phyloP scores from a whole-genome alignment of 2,888 invertebrate genomes.

The Galeopsomyia nigrocyanea region DNA sequence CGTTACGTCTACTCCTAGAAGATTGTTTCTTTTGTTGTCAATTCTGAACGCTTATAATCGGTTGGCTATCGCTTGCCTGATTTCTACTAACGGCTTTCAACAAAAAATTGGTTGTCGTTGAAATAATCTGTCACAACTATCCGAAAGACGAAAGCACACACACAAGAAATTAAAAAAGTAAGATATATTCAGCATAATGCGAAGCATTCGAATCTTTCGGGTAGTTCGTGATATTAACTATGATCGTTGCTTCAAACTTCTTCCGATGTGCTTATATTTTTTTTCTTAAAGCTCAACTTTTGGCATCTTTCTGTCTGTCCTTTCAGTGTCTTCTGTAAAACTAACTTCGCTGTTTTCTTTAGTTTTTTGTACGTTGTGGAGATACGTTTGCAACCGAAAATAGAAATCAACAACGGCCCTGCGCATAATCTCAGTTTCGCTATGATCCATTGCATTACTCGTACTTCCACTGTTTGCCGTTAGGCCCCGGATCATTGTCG shows the following conservation, averaged over 20 bases:
- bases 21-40: conserved; percentile 1
- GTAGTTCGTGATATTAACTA: background rate
- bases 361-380: background rate
- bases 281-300: too few species aligned
- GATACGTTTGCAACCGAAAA: background rate
- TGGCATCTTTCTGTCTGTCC: too few species aligned
- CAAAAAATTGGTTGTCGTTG: too few species aligned
- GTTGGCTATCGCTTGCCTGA: background rate
- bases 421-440: conserved; percentile 17
- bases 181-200: too few species aligned
- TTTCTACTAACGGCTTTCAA: too few species aligned
- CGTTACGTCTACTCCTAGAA: too few species aligned
- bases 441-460: background rate
- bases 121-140: too few species aligned
- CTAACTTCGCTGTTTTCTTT: too few species aligned
- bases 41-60: background rate
- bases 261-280: too few species aligned
- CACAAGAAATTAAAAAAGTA: too few species aligned
- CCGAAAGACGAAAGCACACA: too few species aligned
- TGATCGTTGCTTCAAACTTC: background rate
- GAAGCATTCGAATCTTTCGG: conserved; percentile 8
- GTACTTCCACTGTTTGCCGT: background rate
- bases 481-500: background rate
- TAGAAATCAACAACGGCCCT: conserved; percentile 11
- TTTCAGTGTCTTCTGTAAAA: too few species aligned